A percentile compares a stretch with the other conserved stretches of the same genome.
phyloP scores from a whole-genome alignment of 2,113 vertebrate genomes.

The Mesocricetus auratus region DNA sequence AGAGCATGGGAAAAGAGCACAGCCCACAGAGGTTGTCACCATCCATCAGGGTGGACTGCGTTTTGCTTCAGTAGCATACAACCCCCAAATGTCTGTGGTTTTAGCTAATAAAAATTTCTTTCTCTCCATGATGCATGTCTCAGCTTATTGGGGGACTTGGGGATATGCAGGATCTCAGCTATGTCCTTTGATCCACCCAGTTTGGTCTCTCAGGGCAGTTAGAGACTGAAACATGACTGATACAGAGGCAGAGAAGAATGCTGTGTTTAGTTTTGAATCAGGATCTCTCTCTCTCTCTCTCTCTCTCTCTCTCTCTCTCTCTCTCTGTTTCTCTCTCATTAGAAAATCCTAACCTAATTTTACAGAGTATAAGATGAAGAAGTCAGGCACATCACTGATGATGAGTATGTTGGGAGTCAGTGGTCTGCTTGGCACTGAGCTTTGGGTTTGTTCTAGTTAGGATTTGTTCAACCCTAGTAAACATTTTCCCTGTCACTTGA shows the following conservation, averaged over 20 bases:
- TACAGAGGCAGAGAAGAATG: not conserved
- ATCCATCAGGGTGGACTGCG: not conserved
- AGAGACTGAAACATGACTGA: too few relatives aligned
- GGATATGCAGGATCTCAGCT: not conserved
- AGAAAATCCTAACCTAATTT: constrained; percentile 70
- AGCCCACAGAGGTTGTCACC: not conserved
- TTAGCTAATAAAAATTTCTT: not conserved
- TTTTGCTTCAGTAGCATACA: constrained; percentile 5
- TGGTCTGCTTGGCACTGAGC: not conserved
- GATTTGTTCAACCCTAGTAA: not conserved
- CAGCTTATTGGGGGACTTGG: not conserved
- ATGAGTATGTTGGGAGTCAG: not conserved
- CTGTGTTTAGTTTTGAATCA: constrained; percentile 60
- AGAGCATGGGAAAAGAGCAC: not conserved
- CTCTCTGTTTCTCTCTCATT: not conserved
- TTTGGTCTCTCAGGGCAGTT: not conserved
- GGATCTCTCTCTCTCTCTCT: not conserved
- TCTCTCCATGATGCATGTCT: not conserved
- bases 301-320: too few relatives aligned
- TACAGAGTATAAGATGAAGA: constrained; percentile 46
- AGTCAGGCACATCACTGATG: constrained; percentile 22
- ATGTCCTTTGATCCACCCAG: not conserved
- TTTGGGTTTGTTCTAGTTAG: not conserved
- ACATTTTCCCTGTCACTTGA: not conserved
- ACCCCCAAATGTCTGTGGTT: not conserved